These are phyloP conservation scores for Luehdorfia chinensis DNA, from an alignment of 1,140 invertebrate species.

Conservation along the genomic window DNA sequence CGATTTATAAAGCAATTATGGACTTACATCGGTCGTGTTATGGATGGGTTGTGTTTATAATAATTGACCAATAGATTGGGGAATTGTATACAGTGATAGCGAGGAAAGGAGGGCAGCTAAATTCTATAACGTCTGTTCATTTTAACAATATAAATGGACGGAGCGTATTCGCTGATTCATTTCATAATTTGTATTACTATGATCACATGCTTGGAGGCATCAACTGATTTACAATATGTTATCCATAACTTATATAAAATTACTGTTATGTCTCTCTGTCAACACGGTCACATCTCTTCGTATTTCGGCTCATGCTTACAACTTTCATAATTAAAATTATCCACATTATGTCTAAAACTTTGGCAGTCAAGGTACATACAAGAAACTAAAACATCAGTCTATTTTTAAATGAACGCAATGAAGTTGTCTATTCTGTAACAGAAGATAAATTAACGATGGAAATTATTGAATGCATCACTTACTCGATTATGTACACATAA, in stretches of 20 bases:
- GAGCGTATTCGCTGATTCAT: constrained; percentile 46
- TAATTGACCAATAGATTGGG: too few relatives aligned
- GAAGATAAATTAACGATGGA: constrained; percentile 29
- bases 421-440: constrained; percentile 23
- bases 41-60: too few relatives aligned
- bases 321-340: constrained; percentile 28
- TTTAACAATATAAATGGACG: constrained; percentile 50
- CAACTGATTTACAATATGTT: background rate
- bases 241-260: constrained; percentile 9
- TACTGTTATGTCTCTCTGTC: background rate
- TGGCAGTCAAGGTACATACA: constrained; percentile 64
- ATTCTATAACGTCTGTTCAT: constrained; percentile 27
- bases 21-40: too few relatives aligned
- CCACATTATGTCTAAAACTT: constrained; percentile 55
- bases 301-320: constrained; percentile 3
- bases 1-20: too few relatives aligned
- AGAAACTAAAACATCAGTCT: constrained; percentile 54
- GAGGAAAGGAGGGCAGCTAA: too few relatives aligned
- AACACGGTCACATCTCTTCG: background rate
- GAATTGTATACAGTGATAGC: too few relatives aligned
- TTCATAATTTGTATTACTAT: constrained; percentile 13
- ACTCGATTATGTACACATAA: constrained; percentile 30
- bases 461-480: constrained; percentile 33
- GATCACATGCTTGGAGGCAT: constrained; percentile 8
- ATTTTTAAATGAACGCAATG: constrained; percentile 33